Base-by-base conservation (phyloP, 2,888 invertebrate species). In the Ypsolopha scabrella region DNA sequence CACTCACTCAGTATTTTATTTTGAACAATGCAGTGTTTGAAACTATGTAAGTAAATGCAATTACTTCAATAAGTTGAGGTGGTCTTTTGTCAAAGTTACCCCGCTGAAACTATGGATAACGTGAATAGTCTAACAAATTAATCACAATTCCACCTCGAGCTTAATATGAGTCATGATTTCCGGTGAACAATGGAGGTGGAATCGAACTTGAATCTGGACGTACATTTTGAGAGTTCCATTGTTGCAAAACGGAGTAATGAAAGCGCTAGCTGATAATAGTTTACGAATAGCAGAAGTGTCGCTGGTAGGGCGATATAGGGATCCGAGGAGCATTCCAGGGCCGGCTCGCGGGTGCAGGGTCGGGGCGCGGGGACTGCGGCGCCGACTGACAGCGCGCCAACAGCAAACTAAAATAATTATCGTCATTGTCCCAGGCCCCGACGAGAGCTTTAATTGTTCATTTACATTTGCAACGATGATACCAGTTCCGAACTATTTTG, bases 391-490 rank as follows among this genome's bases (percentile, higher is more conserved):
- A 73, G 67, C 75, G 72, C 73, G 79, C 71, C 76, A 81, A 80
- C 83, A 79, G 70, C 82, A 71, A 85, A 85, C 86, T 86, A 81
- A 86, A 86, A 86, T 86, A 86, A 85, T 86, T 85, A 86, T 86
- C 78, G 82, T 85, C 81, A 83, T 83, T 83, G 85, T 82, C 77
- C 75, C 76, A 71, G 79, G 80, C 76, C 78, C 75, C 78, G 77
- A 79, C 77, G 75, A 76, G 76, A 78, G 76, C 71, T 86, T 83
- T 85, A 86, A 86, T 85, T 86, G 86, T 86, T 85, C 85, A 86
- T 86, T 85, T 85, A 85, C 82, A 86, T 85, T 85, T 81, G 80
- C 81, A 80, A 75, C 83, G 75, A 83, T 83, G 82, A 83, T 81
- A 81, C 82, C 81, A 78, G 80, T 80, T 81, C 72, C 68, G 76